phyloP scores from a whole-genome alignment of 2,888 invertebrate species.

The Ichneumoninae sp. region DNA sequence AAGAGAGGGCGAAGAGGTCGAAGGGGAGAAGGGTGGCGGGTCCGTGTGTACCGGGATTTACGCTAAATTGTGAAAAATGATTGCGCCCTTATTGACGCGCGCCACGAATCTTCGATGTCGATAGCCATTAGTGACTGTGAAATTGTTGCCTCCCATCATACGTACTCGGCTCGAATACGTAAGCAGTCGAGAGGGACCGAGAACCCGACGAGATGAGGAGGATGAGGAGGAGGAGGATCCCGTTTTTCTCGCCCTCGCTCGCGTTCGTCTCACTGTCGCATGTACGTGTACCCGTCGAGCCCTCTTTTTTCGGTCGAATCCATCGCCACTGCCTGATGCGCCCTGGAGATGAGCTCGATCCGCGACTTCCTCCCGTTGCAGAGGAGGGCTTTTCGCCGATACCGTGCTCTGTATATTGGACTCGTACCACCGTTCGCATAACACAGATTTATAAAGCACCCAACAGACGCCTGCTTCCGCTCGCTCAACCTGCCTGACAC shows the following conservation, averaged over 20 bases:
- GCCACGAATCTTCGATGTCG: slow-evolving; percentile 65
- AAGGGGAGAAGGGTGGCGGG: neutral
- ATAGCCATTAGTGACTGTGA: slow-evolving; percentile 76
- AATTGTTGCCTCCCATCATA: slow-evolving; percentile 79
- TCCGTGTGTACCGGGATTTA: slow-evolving; percentile 69
- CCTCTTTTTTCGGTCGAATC: slow-evolving; percentile 35
- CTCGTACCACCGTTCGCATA: slow-evolving; percentile 6
- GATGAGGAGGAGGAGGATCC: slow-evolving; percentile 25
- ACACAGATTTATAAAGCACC: slow-evolving; percentile 47
- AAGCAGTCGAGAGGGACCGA: slow-evolving; percentile 59
- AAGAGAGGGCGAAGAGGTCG: slow-evolving; percentile 18
- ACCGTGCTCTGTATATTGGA: slow-evolving; percentile 4
- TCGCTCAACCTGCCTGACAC: slow-evolving; percentile 16
- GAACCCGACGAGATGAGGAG: neutral
- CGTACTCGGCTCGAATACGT: slow-evolving; percentile 76
- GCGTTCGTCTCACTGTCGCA: slow-evolving; percentile 58
- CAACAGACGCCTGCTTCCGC: slow-evolving; percentile 33
- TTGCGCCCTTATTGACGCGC: slow-evolving; percentile 74
- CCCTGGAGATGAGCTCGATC: neutral
- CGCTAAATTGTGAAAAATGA: slow-evolving; percentile 80
- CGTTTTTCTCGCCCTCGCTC: slow-evolving; percentile 55
- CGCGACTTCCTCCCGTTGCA: slow-evolving; percentile 22
- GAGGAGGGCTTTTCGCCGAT: slow-evolving; percentile 23
- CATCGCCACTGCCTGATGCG: slow-evolving; percentile 23
- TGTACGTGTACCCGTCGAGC: slow-evolving; percentile 18